Percentiles rank a stretch among this genome's conserved stretches.
phyloP scores from a whole-genome alignment of 2,797 vertebrate genomes.

The Silurus lanzhouensis region DNA sequence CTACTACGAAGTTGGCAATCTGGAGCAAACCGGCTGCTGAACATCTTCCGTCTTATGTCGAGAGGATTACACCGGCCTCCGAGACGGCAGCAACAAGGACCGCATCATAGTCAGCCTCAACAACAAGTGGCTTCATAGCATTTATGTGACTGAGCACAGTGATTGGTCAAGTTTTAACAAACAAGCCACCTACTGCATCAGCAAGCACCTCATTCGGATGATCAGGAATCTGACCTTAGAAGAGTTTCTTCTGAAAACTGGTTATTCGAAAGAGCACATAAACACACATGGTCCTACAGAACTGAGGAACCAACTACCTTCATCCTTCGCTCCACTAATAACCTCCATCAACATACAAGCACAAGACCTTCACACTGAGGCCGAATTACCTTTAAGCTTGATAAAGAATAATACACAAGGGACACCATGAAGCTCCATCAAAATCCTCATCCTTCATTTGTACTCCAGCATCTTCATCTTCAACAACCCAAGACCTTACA shows the following conservation, averaged over 20 bases:
- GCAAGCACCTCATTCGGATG: not conserved
- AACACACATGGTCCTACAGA: not conserved
- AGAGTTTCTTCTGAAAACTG: not conserved
- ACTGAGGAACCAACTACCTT: not conserved
- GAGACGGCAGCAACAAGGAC: not conserved
- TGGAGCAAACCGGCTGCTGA: not conserved
- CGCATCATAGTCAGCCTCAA: conserved; percentile 14
- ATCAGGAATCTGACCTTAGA: not conserved
- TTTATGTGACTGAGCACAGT: conserved; percentile 3
- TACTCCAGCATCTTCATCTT: not conserved
- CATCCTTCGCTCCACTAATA: not conserved
- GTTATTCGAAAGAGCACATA: not conserved
- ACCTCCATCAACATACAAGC: not conserved
- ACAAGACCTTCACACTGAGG: not conserved
- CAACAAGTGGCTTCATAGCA: not conserved
- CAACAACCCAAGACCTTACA: no score
- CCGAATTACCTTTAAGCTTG: not conserved
- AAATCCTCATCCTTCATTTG: not conserved
- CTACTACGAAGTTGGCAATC: conserved; percentile 19
- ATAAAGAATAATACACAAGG: not conserved
- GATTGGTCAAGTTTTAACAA: not conserved
- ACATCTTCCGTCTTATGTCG: not conserved
- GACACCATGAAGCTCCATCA: not conserved
- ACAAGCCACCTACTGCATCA: not conserved
- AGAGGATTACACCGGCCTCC: not conserved